A percentile compares a stretch with the other conserved stretches of the same genome.
phyloP scores from a whole-genome alignment of 2,797 vertebrate genomes.

The Microhierax caerulescens region DNA sequence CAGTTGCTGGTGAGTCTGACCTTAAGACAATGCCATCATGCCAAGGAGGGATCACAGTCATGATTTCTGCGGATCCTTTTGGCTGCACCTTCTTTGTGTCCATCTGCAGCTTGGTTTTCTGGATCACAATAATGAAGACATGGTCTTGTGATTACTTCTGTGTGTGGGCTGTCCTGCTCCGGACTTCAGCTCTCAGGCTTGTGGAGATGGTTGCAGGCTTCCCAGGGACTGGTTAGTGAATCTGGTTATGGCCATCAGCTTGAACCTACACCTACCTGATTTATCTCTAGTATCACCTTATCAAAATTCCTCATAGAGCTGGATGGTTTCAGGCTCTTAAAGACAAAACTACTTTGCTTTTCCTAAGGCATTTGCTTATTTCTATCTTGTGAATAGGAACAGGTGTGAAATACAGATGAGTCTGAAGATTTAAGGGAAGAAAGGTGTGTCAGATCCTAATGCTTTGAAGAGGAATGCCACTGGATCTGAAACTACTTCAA shows the following conservation, averaged over 20 bases:
- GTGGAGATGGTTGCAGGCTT: not conserved
- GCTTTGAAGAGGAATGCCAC: not conserved
- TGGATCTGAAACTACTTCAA: not conserved
- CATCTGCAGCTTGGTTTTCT: not conserved
- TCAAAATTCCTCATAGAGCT: not conserved
- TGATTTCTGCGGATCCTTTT: not conserved
- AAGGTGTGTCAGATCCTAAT: not conserved
- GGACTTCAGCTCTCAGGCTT: not conserved
- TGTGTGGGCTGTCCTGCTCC: not conserved
- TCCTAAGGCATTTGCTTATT: not conserved
- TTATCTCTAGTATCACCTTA: not conserved
- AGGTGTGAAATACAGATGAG: not conserved
- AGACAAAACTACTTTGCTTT: not conserved
- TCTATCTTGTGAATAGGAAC: not conserved
- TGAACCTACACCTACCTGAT: not conserved
- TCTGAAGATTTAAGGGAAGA: not conserved
- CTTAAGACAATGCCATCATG: not conserved
- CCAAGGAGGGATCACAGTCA: not conserved
- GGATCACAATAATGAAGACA: accelerated
- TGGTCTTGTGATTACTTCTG: not conserved
- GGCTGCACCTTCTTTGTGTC: not conserved
- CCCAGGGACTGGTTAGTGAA: not conserved
- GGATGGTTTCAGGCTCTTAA: not conserved
- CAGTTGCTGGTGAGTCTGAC: not conserved
- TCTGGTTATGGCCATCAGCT: not conserved